These are phyloP conservation scores for Leucoraja ocellata DNA, from an alignment of 2,797 vertebrate genomes.

Conservation along the genomic window DNA sequence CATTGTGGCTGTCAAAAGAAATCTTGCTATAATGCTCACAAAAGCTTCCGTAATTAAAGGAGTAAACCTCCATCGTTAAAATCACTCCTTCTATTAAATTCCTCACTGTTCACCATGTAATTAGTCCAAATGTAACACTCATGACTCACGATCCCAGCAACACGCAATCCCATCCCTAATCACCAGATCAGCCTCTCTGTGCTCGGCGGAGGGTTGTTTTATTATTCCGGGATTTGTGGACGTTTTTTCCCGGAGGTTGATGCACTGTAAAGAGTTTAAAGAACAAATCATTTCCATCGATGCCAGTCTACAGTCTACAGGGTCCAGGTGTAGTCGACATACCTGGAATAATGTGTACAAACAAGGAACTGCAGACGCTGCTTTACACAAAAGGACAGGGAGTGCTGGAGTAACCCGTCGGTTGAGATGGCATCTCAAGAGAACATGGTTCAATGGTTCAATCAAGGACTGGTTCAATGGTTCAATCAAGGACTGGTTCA, in stretches of 20 bases:
- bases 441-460: too few relatives aligned
- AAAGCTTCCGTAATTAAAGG: slow-evolving; percentile 11
- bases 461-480: too few relatives aligned
- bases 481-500: too few relatives aligned
- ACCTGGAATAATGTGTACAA: too few relatives aligned
- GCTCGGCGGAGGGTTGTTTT: not conserved
- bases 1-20: not conserved
- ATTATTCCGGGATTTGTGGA: not conserved
- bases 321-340: too few relatives aligned
- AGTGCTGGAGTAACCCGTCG: too few relatives aligned
- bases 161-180: not conserved
- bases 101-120: not conserved
- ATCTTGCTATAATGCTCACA: not conserved
- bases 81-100: slow-evolving; percentile 8
- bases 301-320: too few relatives aligned
- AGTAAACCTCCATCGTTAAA: not conserved
- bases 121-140: slow-evolving; percentile 16
- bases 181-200: not conserved
- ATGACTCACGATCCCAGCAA: slow-evolving; percentile 12
- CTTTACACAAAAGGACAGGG: too few relatives aligned
- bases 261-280: not conserved
- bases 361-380: too few relatives aligned
- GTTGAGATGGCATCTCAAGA: too few relatives aligned
- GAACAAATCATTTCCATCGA: too few relatives aligned
- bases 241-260: not conserved